A percentile compares a stretch with the other conserved stretches of the same genome.
phyloP scores from a whole-genome alignment of 2,113 vertebrate species.

The Oryzias melastigma region DNA sequence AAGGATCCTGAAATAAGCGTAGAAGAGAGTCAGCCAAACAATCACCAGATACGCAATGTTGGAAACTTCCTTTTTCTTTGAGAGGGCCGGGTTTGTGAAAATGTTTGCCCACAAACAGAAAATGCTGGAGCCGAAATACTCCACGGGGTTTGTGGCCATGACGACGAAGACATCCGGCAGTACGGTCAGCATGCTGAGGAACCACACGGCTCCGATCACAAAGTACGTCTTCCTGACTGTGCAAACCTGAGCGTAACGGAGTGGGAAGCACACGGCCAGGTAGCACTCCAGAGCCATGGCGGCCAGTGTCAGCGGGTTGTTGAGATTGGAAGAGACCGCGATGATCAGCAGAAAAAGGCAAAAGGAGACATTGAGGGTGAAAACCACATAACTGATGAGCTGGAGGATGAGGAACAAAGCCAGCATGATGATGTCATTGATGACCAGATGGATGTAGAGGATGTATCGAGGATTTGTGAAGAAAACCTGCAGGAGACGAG shows the following conservation, averaged over 20 bases:
- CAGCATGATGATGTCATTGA: slow-evolving; percentile 52
- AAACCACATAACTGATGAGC: slow-evolving; percentile 31
- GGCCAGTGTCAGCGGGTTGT: slow-evolving; percentile 60
- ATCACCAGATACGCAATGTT: slow-evolving; percentile 38
- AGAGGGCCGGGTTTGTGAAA: slow-evolving; percentile 29
- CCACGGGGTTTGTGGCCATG: slow-evolving; percentile 44
- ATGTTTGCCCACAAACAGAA: slow-evolving; percentile 3
- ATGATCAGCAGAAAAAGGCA: slow-evolving; percentile 55
- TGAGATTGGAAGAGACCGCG: slow-evolving; percentile 43
- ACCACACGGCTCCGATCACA: slow-evolving; percentile 64
- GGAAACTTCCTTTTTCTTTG: slow-evolving; percentile 41
- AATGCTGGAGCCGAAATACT: slow-evolving; percentile 48
- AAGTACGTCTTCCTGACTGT: slow-evolving; percentile 53
- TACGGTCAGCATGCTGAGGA: slow-evolving; percentile 4
- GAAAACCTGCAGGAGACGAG: slow-evolving; percentile 43
- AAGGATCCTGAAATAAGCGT: slow-evolving; percentile 61
- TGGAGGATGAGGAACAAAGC: slow-evolving; percentile 13
- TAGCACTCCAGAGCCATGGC: slow-evolving; percentile 68
- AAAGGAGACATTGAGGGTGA: slow-evolving; percentile 51
- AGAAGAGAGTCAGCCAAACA: slow-evolving; percentile 60
- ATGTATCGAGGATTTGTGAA: slow-evolving; percentile 67
- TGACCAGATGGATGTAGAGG: slow-evolving; percentile 64
- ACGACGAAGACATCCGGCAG: slow-evolving; percentile 61
- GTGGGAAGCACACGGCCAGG: slow-evolving; percentile 66
- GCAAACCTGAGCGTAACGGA: slow-evolving; percentile 63